Conservation (phyloP, 2,888 invertebrate species). For the Empis livida region DNA sequence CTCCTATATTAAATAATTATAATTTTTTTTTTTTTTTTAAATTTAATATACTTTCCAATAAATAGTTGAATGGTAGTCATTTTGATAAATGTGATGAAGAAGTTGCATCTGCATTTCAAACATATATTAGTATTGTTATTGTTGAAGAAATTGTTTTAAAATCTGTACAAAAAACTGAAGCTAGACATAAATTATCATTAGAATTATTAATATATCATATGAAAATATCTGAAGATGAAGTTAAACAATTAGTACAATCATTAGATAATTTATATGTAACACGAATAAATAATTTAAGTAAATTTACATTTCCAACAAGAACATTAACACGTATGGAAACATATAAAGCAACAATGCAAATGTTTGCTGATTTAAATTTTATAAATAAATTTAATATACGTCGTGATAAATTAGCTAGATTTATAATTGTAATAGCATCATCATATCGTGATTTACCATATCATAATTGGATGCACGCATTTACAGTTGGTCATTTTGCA, state of each 20-base stretch:
- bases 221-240: constrained; percentile 35
- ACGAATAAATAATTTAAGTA: constrained; percentile 30
- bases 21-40: constrained; percentile 19
- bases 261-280: constrained; percentile 2
- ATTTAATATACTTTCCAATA: neutral
- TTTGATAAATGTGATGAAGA: constrained; percentile 18
- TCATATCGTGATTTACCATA: constrained; percentile 71
- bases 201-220: constrained; percentile 75
- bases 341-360: constrained; percentile 37
- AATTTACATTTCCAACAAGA: constrained; percentile 44
- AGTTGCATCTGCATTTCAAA: constrained; percentile 15
- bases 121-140: constrained; percentile 58
- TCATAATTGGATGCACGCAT: constrained; percentile 80
- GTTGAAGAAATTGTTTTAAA: constrained; percentile 61
- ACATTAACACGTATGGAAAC: constrained; percentile 39
- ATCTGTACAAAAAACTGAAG: constrained; percentile 63
- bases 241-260: constrained; percentile 4
- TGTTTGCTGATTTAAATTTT: constrained; percentile 56
- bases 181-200: constrained; percentile 60
- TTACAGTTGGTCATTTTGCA: constrained; percentile 70
- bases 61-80: constrained; percentile 13
- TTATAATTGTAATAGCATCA: constrained; percentile 61
- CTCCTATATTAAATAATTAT: no score
- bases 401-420: constrained; percentile 48
- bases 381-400: constrained; percentile 48